Conservation (phyloP, 1,140 invertebrate species). For the Glossosoma conforme region DNA sequence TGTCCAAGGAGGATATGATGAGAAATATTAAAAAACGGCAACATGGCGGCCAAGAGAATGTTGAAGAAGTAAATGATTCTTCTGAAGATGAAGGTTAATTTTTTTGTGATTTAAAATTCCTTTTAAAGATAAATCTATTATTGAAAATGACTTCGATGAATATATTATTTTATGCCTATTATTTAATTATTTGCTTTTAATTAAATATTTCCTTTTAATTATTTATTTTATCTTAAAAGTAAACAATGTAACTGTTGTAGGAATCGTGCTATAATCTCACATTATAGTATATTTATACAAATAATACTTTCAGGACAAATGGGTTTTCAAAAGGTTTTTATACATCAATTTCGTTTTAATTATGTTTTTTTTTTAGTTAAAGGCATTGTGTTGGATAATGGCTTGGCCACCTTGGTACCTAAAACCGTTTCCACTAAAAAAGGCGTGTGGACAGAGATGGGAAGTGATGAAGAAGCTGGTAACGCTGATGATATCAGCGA, state of each 20-base stretch:
- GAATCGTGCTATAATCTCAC: too few relatives aligned
- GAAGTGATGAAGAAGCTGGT: conserved; percentile 31
- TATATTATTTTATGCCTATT: too few relatives aligned
- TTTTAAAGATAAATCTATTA: too few relatives aligned
- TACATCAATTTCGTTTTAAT: background rate
- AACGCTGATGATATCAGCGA: conserved; percentile 40
- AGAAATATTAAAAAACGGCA: conserved; percentile 9
- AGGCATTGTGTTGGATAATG: conserved; percentile 11
- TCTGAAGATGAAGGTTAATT: conserved; percentile 9
- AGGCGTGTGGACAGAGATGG: conserved; percentile 36
- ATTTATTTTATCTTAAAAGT: too few relatives aligned
- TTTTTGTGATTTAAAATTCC: background rate
- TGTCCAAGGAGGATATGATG: conserved; percentile 7
- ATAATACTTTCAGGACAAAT: too few relatives aligned
- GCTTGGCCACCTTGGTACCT: conserved; percentile 19
- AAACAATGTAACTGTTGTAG: too few relatives aligned
- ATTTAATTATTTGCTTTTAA: too few relatives aligned
- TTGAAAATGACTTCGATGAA: too few relatives aligned
- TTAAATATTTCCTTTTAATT: too few relatives aligned
- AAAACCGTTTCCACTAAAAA: conserved; percentile 7
- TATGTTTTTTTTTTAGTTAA: conserved; percentile 18
- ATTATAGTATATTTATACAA: too few relatives aligned
- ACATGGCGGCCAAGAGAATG: background rate
- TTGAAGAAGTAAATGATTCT: conserved; percentile 4
- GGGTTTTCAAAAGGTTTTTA: conserved; percentile 17